These are phyloP conservation scores for Scolanthus callimorphus DNA, from an alignment of 92 coral and sea anemone species.

Conservation along the genomic window DNA sequence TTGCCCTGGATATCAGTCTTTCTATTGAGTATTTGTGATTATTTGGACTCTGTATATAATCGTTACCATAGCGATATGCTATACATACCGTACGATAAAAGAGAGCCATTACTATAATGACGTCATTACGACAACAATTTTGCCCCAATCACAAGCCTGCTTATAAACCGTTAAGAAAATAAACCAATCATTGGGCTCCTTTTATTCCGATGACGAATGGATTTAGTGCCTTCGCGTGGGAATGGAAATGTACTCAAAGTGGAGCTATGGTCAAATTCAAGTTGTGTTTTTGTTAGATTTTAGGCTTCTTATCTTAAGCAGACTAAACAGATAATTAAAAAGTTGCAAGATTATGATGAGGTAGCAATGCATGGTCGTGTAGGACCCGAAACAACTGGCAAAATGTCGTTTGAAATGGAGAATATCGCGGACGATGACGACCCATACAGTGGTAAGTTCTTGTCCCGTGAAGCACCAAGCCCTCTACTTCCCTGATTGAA, in stretches of 20 bases:
- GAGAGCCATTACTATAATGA: neutral
- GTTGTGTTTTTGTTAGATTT: neutral
- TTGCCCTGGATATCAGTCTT: neutral
- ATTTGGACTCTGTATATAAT: neutral
- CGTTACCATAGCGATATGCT: conserved; percentile 16
- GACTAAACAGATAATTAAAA: no score
- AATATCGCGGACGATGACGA: conserved; percentile 11
- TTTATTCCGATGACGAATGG: conserved; percentile 26
- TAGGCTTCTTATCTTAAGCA: neutral
- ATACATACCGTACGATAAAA: neutral
- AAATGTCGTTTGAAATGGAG: conserved; percentile 16
- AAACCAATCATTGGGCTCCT: conserved; percentile 14
- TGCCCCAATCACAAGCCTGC: conserved; percentile 5
- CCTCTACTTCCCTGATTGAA: no score
- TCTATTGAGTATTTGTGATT: neutral
- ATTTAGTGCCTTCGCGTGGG: neutral
- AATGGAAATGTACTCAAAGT: neutral
- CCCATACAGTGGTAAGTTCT: conserved; percentile 32
- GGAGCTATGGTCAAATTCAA: neutral
- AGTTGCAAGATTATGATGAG: neutral
- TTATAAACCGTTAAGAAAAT: conserved; percentile 11
- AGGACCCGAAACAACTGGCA: conserved; percentile 6
- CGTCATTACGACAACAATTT: conserved; percentile 13
- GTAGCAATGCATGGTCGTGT: conserved; percentile 25
- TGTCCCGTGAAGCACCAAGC: neutral